Conservation (phyloP, 2,113 vertebrate genomes). For the Xenopus tropicalis region DNA sequence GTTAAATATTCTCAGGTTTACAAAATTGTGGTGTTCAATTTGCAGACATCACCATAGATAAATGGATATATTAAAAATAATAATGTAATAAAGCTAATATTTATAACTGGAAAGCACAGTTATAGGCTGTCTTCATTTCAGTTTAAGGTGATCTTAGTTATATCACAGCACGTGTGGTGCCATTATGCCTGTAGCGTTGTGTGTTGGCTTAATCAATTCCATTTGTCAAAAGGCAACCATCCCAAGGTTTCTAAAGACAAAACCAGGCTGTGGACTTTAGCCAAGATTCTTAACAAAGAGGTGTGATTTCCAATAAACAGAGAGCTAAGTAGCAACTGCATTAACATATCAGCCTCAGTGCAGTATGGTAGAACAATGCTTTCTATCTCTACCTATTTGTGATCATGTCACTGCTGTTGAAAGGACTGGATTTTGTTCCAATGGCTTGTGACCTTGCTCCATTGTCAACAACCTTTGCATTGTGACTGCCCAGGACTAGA, state of each 20-base stretch:
- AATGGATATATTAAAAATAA: no score
- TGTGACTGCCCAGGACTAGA: no score
- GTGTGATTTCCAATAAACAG: constrained; percentile 15
- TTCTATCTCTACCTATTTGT: no score
- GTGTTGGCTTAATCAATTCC: constrained; percentile 29
- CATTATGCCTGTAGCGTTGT: neutral
- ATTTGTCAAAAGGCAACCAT: constrained; percentile 27
- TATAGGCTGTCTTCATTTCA: neutral
- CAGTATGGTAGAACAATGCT: neutral
- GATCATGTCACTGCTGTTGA: no score
- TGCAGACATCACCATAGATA: no score
- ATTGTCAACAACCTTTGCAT: no score
- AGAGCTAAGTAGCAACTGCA: constrained; percentile 7
- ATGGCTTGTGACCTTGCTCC: no score
- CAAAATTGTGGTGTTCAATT: no score
- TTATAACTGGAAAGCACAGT: no score
- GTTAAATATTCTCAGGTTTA: no score
- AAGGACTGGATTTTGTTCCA: no score
- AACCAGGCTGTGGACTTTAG: constrained; percentile 19
- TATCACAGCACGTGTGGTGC: neutral
- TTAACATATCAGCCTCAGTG: constrained; percentile 14
- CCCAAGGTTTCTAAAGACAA: constrained; percentile 18
- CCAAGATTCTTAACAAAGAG: constrained; percentile 27
- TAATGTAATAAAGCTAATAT: no score
- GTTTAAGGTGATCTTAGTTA: neutral